Conservation (phyloP, 2,888 invertebrate species). For the Onthophagus sagittarius region DNA sequence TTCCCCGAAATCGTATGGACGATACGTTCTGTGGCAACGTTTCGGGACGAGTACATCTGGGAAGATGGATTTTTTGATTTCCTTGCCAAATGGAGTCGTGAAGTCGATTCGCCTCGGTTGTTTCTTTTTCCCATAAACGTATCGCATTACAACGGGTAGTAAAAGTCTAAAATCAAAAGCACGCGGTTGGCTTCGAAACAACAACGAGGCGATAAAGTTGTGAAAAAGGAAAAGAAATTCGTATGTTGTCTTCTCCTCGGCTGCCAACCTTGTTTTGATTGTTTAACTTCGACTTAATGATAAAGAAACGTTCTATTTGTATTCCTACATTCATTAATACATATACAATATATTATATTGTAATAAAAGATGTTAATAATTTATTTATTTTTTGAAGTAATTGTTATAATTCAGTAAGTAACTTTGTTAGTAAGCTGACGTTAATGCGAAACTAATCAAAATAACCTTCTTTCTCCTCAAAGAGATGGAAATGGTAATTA, state of each 20-base stretch:
- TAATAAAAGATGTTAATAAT: no score
- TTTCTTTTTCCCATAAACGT: not conserved
- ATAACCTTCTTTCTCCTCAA: no score
- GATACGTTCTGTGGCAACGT: not conserved
- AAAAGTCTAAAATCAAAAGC: not conserved
- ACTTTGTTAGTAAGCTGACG: no score
- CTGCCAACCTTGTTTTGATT: not conserved
- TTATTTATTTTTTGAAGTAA: no score
- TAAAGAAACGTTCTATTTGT: no score
- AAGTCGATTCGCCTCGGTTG: not conserved
- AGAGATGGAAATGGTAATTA: no score
- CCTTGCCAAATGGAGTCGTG: not conserved
- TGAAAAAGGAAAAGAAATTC: not conserved
- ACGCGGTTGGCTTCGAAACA: not conserved
- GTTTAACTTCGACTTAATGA: not conserved
- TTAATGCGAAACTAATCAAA: no score
- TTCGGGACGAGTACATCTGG: not conserved
- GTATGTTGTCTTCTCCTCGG: not conserved
- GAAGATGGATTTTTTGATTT: not conserved
- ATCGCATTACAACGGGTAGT: not conserved
- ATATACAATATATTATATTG: no score
- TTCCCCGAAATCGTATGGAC: not conserved
- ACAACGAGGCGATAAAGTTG: not conserved
- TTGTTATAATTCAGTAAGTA: no score
- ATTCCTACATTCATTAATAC: no score